phyloP scores from a whole-genome alignment of 2,797 vertebrate species.

The Sebastes flavidus region DNA sequence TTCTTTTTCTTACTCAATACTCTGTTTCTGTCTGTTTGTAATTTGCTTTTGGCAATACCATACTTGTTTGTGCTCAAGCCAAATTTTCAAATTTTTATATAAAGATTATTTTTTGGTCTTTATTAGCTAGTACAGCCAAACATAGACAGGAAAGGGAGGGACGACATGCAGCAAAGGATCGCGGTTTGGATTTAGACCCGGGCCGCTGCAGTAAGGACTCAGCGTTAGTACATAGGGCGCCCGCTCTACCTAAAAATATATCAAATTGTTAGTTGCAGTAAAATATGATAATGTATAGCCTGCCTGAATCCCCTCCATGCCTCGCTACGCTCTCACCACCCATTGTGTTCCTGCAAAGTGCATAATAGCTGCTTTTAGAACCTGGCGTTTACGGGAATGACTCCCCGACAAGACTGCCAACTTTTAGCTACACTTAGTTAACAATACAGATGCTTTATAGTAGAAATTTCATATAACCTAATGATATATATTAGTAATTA shows the following conservation, averaged over 20 bases:
- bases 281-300: background rate
- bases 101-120: background rate
- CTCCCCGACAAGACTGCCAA: background rate
- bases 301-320: background rate
- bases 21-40: background rate
- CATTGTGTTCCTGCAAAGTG: background rate
- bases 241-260: background rate
- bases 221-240: background rate
- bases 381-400: background rate
- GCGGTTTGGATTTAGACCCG: background rate
- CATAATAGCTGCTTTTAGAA: constrained; percentile 5
- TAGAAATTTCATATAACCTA: background rate
- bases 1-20: background rate
- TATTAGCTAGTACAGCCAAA: background rate
- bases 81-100: accelerated
- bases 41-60: background rate
- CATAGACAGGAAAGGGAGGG: background rate
- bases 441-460: constrained; percentile 12
- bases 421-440: background rate
- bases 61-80: background rate
- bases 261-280: background rate
- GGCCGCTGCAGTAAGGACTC: background rate
- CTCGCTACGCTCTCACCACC: background rate
- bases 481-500: constrained; percentile 14
- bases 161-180: background rate